A percentile compares a stretch with the other conserved stretches of the same genome.
phyloP scores from a whole-genome alignment of 2,113 vertebrate species.

The Solea senegalensis region DNA sequence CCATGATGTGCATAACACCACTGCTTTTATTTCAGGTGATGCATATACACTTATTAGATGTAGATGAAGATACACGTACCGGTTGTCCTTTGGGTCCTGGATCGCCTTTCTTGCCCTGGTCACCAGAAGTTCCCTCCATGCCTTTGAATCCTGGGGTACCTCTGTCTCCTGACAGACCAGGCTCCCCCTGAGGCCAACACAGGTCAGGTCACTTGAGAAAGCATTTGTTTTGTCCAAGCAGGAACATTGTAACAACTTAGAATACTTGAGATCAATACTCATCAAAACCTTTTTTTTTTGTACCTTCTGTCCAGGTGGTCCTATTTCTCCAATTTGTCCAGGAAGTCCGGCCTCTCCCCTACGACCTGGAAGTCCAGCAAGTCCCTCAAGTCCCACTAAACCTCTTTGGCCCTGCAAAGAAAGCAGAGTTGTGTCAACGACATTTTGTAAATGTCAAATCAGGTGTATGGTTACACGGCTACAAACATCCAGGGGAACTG shows the following conservation, averaged over 20 bases:
- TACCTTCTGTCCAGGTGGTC: conserved; percentile 88
- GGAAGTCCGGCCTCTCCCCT: conserved; percentile 85
- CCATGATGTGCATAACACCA: too few relatives aligned
- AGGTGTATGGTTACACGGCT: too few relatives aligned
- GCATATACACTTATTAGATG: too few relatives aligned
- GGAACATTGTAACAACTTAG: not conserved
- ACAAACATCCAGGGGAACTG: not conserved
- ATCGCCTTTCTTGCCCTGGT: conserved; percentile 89
- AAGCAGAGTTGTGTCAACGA: not conserved
- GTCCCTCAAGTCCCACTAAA: conserved; percentile 81
- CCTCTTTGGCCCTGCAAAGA: conserved; percentile 86
- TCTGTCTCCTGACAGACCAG: conserved; percentile 87
- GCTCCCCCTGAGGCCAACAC: conserved; percentile 85
- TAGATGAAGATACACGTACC: conserved; percentile 77
- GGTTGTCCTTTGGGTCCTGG: conserved; percentile 86
- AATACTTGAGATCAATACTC: not conserved
- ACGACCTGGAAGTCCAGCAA: conserved; percentile 86
- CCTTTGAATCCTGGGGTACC: conserved; percentile 87
- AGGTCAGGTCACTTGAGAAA: not conserved
- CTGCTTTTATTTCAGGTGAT: too few relatives aligned
- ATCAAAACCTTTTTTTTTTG: not conserved
- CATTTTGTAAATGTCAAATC: not conserved
- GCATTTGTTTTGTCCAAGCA: not conserved
- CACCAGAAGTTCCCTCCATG: conserved; percentile 83
- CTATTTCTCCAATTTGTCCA: conserved; percentile 85